Percentiles rank a stretch among this genome's conserved stretches.
phyloP scores from a whole-genome alignment of 2,113 vertebrate species.

The Seriola aureovittata region DNA sequence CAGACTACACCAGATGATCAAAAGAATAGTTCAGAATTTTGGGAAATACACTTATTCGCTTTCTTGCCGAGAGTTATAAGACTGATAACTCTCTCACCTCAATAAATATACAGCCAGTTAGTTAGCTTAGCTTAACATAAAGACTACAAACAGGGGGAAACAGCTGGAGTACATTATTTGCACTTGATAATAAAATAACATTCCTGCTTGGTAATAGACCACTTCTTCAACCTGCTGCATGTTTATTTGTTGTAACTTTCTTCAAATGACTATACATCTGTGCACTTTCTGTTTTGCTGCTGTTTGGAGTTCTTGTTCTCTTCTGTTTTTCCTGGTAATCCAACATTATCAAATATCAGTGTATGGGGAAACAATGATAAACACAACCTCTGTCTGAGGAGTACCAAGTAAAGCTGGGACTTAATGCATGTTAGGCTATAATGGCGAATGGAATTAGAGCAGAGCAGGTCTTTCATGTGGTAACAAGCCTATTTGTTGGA shows the following conservation, averaged over 20 bases:
- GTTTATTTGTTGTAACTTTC: background rate
- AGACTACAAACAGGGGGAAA: background rate
- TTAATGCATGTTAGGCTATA: conserved; percentile 39
- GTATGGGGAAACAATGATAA: conserved; percentile 13
- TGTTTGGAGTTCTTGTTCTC: background rate
- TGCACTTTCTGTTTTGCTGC: background rate
- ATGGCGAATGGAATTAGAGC: conserved; percentile 55
- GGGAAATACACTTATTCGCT: background rate
- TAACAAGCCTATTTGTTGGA: conserved; percentile 57
- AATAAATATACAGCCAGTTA: background rate
- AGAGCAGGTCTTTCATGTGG: conserved; percentile 70
- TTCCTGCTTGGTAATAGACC: background rate
- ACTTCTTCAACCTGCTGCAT: background rate
- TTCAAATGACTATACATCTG: background rate
- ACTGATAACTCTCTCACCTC: background rate
- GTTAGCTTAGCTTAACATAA: background rate
- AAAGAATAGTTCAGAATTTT: conserved; percentile 10
- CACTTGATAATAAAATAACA: background rate
- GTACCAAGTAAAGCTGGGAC: conserved; percentile 4
- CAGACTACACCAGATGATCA: background rate
- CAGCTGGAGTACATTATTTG: background rate
- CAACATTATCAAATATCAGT: background rate
- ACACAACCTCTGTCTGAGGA: conserved; percentile 11
- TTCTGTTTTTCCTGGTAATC: conserved; percentile 3
- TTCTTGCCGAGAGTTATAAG: background rate